Evolutionary conservation across 1,140 invertebrate species (phyloP), one percentile per base, ranked within the genome.

Genomic region (Choristoneura fumiferana): DNA sequence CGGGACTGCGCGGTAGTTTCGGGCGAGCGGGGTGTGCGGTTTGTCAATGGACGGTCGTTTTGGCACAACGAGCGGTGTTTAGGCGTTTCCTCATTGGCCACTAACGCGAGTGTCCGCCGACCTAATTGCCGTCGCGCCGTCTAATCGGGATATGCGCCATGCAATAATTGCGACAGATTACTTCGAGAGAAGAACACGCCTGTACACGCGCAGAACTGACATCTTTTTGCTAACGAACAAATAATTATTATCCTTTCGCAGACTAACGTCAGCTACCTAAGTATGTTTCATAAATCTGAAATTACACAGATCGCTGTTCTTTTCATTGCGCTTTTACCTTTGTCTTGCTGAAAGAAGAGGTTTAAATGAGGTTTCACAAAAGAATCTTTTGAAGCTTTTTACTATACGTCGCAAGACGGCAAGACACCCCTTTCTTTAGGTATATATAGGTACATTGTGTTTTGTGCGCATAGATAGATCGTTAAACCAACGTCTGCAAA

Each of bases 101-200:
- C 81, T 85, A 88, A 88, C 79, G 79, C 80, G 79, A 74, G 70
- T 87, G 85, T 88, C 85, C 85, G 85, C 73, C 78, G 81, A 80
- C 85, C 83, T 88, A 88, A 88, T 88, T 87, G 85, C 59, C 78
- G 80, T 71, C 82, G 75, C 80, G 80, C 56, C 77, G 57, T 69
- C 78, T 88, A 88, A 88, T 88, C 83, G 81, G 83, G 85, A 88
- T 86, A 88, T 81, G 81, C 78, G 81, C 76, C 82, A 83, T 65
- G 83, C 76, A 76, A 86, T 88, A 88, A 88, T 88, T 88, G 85
- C 78, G 75, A 73, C 76, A 79, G 81, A 84, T 77, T 81, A 73
- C 70, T 66, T 70, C n/a, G 14, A 22, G 18, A 49, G 18, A 17
- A 49, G 29, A n/a, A 5, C 40, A 22, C 22, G 29, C 52, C 14